These are phyloP conservation scores for Physocephala rufipes DNA, from an alignment of 2,888 invertebrate species.

Conservation along the genomic window DNA sequence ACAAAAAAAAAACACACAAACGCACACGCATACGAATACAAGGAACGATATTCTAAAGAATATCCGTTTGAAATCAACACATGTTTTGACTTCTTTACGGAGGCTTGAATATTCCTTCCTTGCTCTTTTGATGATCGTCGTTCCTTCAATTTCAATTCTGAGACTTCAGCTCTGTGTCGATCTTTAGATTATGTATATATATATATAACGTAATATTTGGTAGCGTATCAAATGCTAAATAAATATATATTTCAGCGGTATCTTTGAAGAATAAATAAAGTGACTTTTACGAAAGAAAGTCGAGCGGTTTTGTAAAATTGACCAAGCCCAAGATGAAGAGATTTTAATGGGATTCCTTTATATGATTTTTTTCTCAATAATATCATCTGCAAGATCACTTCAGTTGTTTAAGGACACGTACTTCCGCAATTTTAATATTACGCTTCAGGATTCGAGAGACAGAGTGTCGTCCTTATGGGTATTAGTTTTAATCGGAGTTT, in stretches of 20 bases:
- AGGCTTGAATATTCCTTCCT: neutral
- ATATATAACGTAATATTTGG: neutral
- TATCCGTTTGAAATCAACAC: neutral
- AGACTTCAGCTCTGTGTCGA: constrained; percentile 9
- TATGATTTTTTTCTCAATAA: too few relatives aligned
- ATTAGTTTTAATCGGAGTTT: too few relatives aligned
- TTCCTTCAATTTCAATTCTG: neutral
- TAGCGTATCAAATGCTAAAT: constrained; percentile 23
- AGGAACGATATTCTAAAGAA: neutral
- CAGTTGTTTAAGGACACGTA: too few relatives aligned
- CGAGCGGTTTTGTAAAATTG: too few relatives aligned
- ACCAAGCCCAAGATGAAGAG: too few relatives aligned
- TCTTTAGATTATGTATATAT: neutral
- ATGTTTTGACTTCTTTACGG: constrained; percentile 30
- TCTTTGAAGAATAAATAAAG: constrained; percentile 29
- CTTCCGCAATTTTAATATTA: neutral
- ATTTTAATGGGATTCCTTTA: too few relatives aligned
- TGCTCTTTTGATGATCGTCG: neutral
- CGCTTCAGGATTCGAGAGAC: neutral
- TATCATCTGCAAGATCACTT: too few relatives aligned
- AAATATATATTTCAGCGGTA: constrained; percentile 15
- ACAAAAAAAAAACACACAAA: neutral
- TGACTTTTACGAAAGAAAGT: too few relatives aligned
- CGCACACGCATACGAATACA: too few relatives aligned
- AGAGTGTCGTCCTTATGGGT: too few relatives aligned